Percentiles rank a stretch among this genome's conserved stretches.
These are phyloP conservation scores for Paraplagusia blochii DNA, from an alignment of 2,113 vertebrate genomes.

Conservation along the genomic window DNA sequence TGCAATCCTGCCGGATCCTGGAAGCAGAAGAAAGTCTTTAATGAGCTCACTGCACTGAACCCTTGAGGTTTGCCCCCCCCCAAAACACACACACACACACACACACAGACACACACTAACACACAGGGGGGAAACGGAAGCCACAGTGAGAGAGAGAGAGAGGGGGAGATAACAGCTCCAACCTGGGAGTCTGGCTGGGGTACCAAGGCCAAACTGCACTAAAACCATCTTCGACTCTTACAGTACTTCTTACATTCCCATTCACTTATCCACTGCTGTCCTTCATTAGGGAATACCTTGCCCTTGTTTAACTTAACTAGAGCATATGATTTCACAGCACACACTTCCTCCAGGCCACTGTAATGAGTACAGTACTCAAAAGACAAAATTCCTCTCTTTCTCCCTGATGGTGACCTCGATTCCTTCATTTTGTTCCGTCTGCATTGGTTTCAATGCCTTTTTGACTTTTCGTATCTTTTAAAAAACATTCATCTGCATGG, in stretches of 20 bases:
- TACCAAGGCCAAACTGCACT: conserved; percentile 48
- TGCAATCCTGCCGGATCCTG: conserved; percentile 65
- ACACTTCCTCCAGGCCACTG: conserved; percentile 64
- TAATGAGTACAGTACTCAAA: conserved; percentile 68
- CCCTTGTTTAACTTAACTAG: conserved; percentile 73
- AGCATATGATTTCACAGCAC: conserved; percentile 73
- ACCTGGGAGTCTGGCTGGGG: conserved; percentile 51
- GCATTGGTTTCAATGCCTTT: conserved; percentile 15
- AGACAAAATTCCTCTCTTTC: conserved; percentile 56
- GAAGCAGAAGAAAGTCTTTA: conserved; percentile 75
- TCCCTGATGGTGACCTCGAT: conserved; percentile 61
- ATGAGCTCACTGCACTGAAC: conserved; percentile 72
- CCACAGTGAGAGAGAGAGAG: conserved; percentile 1
- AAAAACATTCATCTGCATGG: conserved; percentile 38
- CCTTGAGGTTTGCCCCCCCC: conserved; percentile 62
- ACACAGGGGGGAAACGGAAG: conserved; percentile 3
- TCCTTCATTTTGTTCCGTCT: conserved; percentile 38
- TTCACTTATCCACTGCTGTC: conserved; percentile 64
- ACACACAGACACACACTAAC: conserved; percentile 13
- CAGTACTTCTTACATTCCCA: conserved; percentile 55
- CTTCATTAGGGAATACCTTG: conserved; percentile 71
- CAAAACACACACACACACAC: conserved; percentile 10
- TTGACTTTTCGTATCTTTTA: conserved; percentile 37
- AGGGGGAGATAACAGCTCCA: conserved; percentile 42
- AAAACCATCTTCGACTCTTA: conserved; percentile 51